Percentiles rank a stretch among this genome's conserved stretches.
Conservation (phyloP, 53 echinoderm and acorn worm genomes). For the Paracentrotus lividus region DNA sequence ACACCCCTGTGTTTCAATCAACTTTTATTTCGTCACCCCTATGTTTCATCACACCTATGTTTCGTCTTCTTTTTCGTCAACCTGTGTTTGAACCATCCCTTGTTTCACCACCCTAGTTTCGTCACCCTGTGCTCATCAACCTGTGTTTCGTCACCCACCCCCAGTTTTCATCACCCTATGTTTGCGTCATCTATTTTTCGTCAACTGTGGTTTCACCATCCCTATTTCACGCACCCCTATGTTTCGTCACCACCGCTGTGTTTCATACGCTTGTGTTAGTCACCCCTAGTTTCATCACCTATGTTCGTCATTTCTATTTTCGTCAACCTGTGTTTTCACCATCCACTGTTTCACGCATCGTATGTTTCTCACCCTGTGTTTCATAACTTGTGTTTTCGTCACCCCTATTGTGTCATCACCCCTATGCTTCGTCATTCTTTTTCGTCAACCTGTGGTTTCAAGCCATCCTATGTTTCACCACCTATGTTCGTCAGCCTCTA, state of each 20-base stretch:
- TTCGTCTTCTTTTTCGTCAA: not conserved
- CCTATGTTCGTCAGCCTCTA: not conserved
- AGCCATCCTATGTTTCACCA: no score
- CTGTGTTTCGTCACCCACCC: no score
- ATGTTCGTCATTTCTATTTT: not conserved
- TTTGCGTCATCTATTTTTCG: no score
- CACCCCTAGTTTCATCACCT: not conserved
- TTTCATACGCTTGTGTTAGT: no score
- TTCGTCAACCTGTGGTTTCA: constrained; percentile 8
- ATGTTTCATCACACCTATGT: not conserved
- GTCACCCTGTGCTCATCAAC: no score
- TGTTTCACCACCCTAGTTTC: not conserved
- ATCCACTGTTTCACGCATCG: not conserved
- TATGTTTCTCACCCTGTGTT: not conserved
- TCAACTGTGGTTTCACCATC: not conserved
- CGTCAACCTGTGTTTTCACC: not conserved
- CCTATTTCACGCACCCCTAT: not conserved
- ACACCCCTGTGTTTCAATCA: not conserved
- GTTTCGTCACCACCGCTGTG: not conserved
- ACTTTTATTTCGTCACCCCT: not conserved
- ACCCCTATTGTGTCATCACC: not conserved
- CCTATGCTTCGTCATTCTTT: not conserved
- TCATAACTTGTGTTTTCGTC: no score
- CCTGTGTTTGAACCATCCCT: not conserved
- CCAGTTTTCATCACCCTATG: no score